Evolutionary conservation across 2,113 vertebrate genomes (phyloP).

Genomic region (Tenrec ecaudatus): DNA sequence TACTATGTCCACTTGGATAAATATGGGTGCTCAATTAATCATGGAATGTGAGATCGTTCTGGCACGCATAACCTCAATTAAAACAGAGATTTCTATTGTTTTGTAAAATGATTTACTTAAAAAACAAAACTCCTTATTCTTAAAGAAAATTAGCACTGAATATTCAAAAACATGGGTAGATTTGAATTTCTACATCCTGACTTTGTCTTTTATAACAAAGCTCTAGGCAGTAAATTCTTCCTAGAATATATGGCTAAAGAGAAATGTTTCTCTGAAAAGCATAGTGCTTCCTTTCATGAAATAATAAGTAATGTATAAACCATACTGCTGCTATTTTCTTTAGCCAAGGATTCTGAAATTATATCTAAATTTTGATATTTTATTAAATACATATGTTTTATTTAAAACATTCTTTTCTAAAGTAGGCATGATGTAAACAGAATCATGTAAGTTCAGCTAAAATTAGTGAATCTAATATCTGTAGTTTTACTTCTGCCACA

Average conservation of each 20-base stretch:
- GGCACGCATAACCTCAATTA: background rate
- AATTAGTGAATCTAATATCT: constrained; percentile 14
- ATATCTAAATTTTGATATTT: constrained; percentile 37
- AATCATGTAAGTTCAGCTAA: constrained; percentile 2
- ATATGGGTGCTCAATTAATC: background rate
- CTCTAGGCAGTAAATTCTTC: constrained; percentile 1
- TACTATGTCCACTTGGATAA: background rate
- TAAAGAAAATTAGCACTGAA: background rate
- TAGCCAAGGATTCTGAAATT: background rate
- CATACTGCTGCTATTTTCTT: constrained; percentile 4
- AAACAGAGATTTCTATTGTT: constrained; percentile 18
- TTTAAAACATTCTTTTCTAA: constrained; percentile 51
- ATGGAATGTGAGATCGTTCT: background rate
- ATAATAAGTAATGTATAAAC: constrained; percentile 51
- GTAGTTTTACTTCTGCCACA: constrained; percentile 37
- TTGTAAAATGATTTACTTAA: constrained; percentile 26
- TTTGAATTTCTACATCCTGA: background rate
- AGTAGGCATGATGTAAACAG: background rate
- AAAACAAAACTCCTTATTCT: background rate
- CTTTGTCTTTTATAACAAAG: background rate
- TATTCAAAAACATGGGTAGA: background rate
- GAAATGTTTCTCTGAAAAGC: constrained; percentile 6
- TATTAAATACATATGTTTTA: constrained; percentile 41
- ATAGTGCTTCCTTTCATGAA: constrained; percentile 45
- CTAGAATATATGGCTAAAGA: constrained; percentile 16